A percentile compares a stretch with the other conserved stretches of the same genome.
Conservation (phyloP, 64 coral and sea anemone species). For the Dendrophyllia cribrosa region DNA sequence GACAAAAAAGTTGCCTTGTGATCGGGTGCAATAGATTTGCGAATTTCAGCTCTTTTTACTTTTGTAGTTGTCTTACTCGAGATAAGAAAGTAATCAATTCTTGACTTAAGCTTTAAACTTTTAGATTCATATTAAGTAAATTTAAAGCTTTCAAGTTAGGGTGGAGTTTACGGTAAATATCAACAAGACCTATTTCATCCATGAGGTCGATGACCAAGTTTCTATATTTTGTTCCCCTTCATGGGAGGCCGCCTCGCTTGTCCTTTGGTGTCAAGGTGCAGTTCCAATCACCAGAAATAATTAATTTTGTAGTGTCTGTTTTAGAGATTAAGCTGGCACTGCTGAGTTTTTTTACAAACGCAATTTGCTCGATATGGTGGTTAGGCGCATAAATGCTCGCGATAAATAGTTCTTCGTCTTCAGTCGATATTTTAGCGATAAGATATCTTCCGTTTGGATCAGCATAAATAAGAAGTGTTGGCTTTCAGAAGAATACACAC, state of each 20-base stretch:
- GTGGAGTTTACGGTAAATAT: neutral
- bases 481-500: neutral
- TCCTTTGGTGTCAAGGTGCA: neutral
- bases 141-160: neutral
- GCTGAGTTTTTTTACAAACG: neutral
- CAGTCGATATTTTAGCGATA: neutral
- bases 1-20: too few relatives aligned
- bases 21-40: too few relatives aligned
- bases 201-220: neutral
- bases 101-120: neutral
- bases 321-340: neutral
- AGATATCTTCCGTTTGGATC: conserved; percentile 5
- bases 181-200: neutral
- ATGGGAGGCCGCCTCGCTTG: neutral
- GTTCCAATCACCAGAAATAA: neutral
- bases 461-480: neutral
- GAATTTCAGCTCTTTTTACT: too few relatives aligned
- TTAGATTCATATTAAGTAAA: neutral
- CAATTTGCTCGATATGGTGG: neutral
- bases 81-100: conserved; percentile 4
- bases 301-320: neutral
- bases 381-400: neutral
- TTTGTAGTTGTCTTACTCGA: too few relatives aligned
- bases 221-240: neutral
- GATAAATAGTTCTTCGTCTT: neutral